These are phyloP conservation scores for Molossus molossus DNA, from an alignment of 2,797 vertebrate genomes.

Conservation along the genomic window DNA sequence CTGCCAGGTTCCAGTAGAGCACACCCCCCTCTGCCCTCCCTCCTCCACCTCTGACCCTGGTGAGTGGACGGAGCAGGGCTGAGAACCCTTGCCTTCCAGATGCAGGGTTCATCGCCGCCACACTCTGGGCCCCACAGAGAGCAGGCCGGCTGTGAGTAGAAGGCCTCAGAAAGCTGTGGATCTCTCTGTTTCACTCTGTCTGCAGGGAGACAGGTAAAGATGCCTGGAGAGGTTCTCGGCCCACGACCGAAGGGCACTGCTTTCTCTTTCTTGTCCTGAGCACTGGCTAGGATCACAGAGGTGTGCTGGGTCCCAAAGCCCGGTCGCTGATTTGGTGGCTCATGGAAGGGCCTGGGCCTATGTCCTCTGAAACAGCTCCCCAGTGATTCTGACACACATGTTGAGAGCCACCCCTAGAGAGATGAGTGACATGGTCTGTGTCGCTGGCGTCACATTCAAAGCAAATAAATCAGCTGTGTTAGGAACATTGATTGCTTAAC, in stretches of 20 bases:
- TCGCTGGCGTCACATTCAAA: neutral
- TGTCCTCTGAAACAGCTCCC: neutral
- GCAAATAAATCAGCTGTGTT: neutral
- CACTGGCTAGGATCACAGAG: neutral
- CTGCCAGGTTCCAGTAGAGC: neutral
- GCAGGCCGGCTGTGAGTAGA: neutral
- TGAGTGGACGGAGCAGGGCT: neutral
- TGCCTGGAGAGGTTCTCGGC: neutral
- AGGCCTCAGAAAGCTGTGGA: neutral
- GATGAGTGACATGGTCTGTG: neutral
- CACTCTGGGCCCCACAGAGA: neutral
- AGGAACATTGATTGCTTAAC: neutral
- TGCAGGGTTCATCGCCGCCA: neutral
- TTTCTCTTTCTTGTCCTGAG: neutral
- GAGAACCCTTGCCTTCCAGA: neutral
- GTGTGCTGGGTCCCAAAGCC: neutral
- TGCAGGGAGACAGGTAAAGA: neutral
- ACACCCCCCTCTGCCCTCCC: neutral
- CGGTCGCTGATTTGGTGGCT: neutral
- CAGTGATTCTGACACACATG: neutral
- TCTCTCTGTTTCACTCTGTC: neutral
- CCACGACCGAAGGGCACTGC: neutral
- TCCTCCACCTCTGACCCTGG: neutral
- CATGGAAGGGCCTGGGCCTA: neutral
- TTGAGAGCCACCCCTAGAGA: neutral